Evolutionary conservation across 37 sponge, comb jelly and placozoan genomes (phyloP).

Genomic region (Tethya wilhelma): DNA sequence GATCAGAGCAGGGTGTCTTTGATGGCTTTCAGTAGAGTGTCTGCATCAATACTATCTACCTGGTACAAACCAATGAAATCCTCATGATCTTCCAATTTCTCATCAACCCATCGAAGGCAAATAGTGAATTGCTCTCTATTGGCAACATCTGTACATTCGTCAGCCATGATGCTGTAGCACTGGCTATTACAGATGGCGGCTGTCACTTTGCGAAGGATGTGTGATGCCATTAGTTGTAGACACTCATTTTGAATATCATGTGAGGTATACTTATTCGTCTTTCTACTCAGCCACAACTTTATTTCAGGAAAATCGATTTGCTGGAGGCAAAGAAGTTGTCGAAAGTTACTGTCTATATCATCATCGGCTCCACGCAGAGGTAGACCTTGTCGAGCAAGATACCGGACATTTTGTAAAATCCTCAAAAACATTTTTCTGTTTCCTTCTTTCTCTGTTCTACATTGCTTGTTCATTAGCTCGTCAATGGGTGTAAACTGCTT

Average conservation of each 20-base stretch:
- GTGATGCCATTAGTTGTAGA: conserved; percentile 70
- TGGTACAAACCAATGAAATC: conserved; percentile 76
- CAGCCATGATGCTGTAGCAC: conserved; percentile 73
- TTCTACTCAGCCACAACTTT: conserved; percentile 63
- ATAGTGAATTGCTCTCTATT: conserved; percentile 84
- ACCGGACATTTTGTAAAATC: conserved; percentile 62
- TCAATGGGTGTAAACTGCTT: conserved; percentile 39
- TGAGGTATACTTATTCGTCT: conserved; percentile 65
- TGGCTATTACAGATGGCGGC: conserved; percentile 31
- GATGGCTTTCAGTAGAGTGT: conserved; percentile 25
- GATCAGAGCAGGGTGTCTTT: conserved; percentile 41
- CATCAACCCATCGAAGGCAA: conserved; percentile 51
- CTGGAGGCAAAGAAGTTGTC: conserved; percentile 56
- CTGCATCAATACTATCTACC: conserved; percentile 53
- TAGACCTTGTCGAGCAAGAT: conserved; percentile 77
- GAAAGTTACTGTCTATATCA: conserved; percentile 61
- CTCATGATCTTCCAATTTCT: conserved; percentile 60
- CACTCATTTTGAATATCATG: conserved; percentile 84
- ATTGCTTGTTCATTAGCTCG: conserved; percentile 48
- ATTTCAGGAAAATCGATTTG: conserved; percentile 48
- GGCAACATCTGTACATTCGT: conserved; percentile 73
- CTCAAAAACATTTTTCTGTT: conserved; percentile 58
- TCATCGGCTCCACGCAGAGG: conserved; percentile 60
- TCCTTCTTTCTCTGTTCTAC: conserved; percentile 36
- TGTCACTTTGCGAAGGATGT: conserved; percentile 61